Evolutionary conservation across 2,113 vertebrate species (phyloP).

Genomic region (human (Homo sapiens)): GRCh38 chr4:53200501-53201000

Average conservation of each 20-base stretch:
- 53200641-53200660: neutral
- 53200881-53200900: neutral
- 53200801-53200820: neutral
- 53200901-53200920: neutral
- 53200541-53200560: neutral
- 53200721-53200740: constrained; percentile 9
- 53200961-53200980: neutral
- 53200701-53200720: constrained; percentile 2
- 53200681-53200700: neutral
- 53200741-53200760: neutral
- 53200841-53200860: neutral
- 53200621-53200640: neutral
- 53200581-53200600: constrained; percentile 21
- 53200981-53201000: neutral
- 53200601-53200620: neutral
- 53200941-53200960: neutral
- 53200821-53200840: neutral
- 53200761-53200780: neutral
- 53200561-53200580: constrained; percentile 12
- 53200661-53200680: neutral
- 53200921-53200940: constrained; percentile 24
- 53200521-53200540: constrained; percentile 22
- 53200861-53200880: neutral
- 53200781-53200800: neutral
- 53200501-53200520: neutral